Evolutionary conservation across 2,797 vertebrate genomes (phyloP), one percentile per base, ranked within the genome.

Genomic region (Knipowitschia caucasica): DNA sequence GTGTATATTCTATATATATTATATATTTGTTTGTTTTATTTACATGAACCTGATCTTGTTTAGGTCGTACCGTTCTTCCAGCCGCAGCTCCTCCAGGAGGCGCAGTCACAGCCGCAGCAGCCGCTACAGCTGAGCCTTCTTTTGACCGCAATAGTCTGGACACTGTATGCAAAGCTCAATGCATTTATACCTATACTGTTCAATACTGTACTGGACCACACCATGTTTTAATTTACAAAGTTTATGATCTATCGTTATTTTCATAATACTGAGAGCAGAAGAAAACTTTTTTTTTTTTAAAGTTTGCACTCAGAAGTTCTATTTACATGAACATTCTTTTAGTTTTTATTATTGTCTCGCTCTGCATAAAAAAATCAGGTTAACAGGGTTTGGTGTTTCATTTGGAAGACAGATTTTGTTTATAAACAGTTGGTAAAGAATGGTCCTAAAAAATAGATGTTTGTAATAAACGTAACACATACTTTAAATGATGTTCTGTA

Each of bases 71-170:
- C 91, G 87, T 55, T 97, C 94, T 0, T 93, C 95, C 84, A 98
- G 92, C 36, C 89, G 92, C 83, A 98, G 95, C 60, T 93, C 93
- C 14, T 96, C 94, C 15, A 91, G 92, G 64, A 87, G 71, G 38
- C 88, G 94, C 26, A 95, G 94, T 63, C 92, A 87, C 85, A 97
- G 94, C 23, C 90, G 86, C 72, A 95, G 95, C 90, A 96, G 94
- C 71, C 87, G 93, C 72, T 94, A 95, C 44, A 95, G 94, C 43
- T 21, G 35, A 56, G 15, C 53, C 57, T 51, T 26, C 65, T 64
- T 46, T 51, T 29, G 56, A 59, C 34, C 50, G 50, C 59, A 23
- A n/a, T 38, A 51, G 67, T 64, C 60, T 56, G 49, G 17, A 71
- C 44, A 44, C 45, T 58, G 57, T 49, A 45, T 9, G 7, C 25